These are phyloP conservation scores for Monopterus albus DNA, from an alignment of 2,113 vertebrate species.

Conservation along the genomic window DNA sequence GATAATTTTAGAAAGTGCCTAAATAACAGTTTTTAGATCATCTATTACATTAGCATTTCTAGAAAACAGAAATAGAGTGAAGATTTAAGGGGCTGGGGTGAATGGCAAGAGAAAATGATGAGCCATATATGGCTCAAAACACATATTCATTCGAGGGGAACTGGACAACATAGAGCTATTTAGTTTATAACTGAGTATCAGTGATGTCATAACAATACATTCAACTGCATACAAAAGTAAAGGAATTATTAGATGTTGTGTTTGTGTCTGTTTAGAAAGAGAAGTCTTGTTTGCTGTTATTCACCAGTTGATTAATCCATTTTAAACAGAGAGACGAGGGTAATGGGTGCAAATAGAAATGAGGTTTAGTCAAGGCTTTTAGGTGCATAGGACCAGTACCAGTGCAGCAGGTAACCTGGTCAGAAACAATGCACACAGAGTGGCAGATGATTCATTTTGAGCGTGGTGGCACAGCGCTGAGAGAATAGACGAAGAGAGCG, in stretches of 20 bases:
- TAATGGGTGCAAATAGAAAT: slow-evolving; percentile 35
- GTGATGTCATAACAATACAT: slow-evolving; percentile 3
- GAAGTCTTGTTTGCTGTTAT: slow-evolving; percentile 20
- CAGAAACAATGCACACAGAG: slow-evolving; percentile 56
- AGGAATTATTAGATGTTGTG: no score
- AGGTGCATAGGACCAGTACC: slow-evolving; percentile 5
- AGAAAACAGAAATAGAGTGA: neutral
- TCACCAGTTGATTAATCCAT: slow-evolving; percentile 29
- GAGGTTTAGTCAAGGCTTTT: slow-evolving; percentile 22
- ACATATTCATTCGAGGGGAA: neutral
- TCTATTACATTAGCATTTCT: slow-evolving; percentile 4
- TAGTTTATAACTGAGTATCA: no score
- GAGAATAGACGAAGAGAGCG: slow-evolving; percentile 64
- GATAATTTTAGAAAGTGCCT: slow-evolving; percentile 46
- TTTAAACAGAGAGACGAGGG: slow-evolving; percentile 22
- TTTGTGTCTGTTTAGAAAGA: slow-evolving; percentile 32
- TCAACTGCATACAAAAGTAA: slow-evolving; percentile 26
- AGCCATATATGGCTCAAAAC: slow-evolving; percentile 4
- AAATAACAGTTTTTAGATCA: slow-evolving; percentile 35
- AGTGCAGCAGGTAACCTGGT: slow-evolving; percentile 52
- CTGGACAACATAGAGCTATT: no score
- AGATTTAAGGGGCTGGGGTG: neutral
- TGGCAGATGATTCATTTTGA: slow-evolving; percentile 72
- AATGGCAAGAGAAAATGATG: neutral
- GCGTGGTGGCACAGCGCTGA: slow-evolving; percentile 47